Percentiles rank a stretch among this genome's conserved stretches.
phyloP scores from a whole-genome alignment of 2,113 vertebrate genomes.

The Ploceus nigricollis region DNA sequence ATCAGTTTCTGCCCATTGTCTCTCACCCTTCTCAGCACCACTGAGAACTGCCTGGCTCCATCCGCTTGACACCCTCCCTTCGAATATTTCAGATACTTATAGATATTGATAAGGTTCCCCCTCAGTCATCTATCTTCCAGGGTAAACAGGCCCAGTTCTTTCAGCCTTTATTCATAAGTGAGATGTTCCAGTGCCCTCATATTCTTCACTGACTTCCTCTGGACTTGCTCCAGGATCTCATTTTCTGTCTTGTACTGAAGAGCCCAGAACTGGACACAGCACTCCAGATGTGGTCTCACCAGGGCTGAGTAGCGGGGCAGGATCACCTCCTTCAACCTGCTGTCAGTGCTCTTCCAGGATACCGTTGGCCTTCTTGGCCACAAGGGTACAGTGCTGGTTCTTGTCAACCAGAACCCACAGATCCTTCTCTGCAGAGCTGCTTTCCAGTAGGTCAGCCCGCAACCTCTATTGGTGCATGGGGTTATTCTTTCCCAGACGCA shows the following conservation, averaged over 20 bases:
- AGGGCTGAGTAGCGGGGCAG: neutral
- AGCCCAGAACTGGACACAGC: neutral
- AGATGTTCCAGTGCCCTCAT: neutral
- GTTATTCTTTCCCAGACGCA: neutral
- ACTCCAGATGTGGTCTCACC: neutral
- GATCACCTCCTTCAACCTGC: neutral
- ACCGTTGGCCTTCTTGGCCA: neutral
- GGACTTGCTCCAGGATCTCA: neutral
- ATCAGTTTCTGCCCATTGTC: neutral
- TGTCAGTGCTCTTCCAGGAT: neutral
- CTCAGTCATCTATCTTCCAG: neutral
- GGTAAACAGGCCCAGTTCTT: neutral
- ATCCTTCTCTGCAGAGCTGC: neutral
- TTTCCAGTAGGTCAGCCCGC: neutral
- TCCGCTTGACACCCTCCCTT: neutral
- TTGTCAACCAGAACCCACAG: neutral
- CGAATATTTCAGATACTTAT: neutral
- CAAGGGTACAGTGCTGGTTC: neutral
- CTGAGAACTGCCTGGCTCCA: neutral
- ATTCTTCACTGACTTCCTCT: neutral
- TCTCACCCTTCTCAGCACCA: neutral
- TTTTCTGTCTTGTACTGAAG: neutral
- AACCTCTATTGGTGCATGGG: neutral
- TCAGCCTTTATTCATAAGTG: neutral
- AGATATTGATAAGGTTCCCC: neutral